phyloP scores from a whole-genome alignment of 2,113 vertebrate species.

The Galbula dea region DNA sequence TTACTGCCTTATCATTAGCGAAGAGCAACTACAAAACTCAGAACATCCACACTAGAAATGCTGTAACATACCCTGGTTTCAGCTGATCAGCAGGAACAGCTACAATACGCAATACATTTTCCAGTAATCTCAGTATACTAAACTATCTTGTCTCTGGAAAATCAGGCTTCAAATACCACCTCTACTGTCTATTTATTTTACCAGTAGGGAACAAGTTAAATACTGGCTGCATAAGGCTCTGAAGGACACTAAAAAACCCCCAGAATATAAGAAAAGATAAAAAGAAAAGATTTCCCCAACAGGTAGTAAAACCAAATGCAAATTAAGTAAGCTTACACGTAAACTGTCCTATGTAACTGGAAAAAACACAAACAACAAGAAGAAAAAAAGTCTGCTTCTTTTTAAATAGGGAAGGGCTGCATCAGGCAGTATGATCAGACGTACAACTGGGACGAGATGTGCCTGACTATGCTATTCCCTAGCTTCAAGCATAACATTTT shows the following conservation, averaged over 20 bases:
- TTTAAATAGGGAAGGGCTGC: background rate
- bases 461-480: background rate
- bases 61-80: background rate
- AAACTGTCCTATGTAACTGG: background rate
- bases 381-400: background rate
- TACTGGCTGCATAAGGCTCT: background rate
- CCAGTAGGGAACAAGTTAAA: background rate
- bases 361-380: background rate
- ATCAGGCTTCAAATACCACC: background rate
- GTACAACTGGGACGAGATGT: background rate
- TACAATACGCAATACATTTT: background rate
- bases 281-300: background rate
- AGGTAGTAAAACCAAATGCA: background rate
- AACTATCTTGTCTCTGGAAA: background rate
- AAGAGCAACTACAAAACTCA: background rate
- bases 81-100: background rate
- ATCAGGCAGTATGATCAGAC: background rate
- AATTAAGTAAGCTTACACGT: background rate
- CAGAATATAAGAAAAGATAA: background rate
- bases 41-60: background rate
- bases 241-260: background rate
- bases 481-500: background rate
- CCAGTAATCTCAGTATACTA: background rate
- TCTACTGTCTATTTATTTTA: background rate
- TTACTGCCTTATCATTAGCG: background rate